A percentile compares a stretch with the other conserved stretches of the same genome.
phyloP scores from a whole-genome alignment of 1,140 invertebrate genomes.

The Ceratina calcarata region DNA sequence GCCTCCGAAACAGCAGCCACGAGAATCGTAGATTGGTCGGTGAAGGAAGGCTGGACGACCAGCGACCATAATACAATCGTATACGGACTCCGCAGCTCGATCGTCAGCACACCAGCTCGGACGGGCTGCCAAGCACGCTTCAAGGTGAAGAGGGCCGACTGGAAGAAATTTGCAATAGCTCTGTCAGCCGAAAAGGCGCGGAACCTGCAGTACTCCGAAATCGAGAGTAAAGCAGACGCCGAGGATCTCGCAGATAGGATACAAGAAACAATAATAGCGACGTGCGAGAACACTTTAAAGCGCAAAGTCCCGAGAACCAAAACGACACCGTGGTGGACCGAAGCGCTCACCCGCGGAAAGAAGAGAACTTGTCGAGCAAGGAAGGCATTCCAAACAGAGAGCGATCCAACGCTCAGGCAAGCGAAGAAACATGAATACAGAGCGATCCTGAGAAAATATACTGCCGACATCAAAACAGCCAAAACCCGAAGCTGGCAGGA shows the following conservation, averaged over 20 bases:
- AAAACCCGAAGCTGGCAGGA: constrained; percentile 32
- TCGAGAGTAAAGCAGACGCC: background rate
- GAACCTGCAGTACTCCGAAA: background rate
- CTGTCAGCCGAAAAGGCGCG: too few relatives aligned
- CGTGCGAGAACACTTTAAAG: background rate
- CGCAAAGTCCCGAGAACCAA: background rate
- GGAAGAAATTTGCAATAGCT: constrained; percentile 46
- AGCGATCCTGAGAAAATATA: background rate
- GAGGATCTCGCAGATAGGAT: background rate
- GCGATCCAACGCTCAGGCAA: background rate
- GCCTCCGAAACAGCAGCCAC: background rate
- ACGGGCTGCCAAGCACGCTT: background rate
- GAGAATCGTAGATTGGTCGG: background rate
- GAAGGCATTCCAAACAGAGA: constrained; percentile 11
- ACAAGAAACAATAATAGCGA: background rate
- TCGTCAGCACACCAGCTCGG: background rate
- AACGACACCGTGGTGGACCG: constrained; percentile 51
- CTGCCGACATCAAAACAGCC: background rate
- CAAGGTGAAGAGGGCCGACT: constrained; percentile 43
- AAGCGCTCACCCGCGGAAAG: constrained; percentile 22
- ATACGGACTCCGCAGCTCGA: background rate
- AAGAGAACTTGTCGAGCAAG: constrained; percentile 9
- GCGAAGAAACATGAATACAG: background rate
- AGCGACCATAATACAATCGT: constrained; percentile 47
- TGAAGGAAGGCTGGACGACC: too few relatives aligned